Base-by-base conservation (phyloP, 2,113 vertebrate genomes). In the Hyaena hyaena region DNA sequence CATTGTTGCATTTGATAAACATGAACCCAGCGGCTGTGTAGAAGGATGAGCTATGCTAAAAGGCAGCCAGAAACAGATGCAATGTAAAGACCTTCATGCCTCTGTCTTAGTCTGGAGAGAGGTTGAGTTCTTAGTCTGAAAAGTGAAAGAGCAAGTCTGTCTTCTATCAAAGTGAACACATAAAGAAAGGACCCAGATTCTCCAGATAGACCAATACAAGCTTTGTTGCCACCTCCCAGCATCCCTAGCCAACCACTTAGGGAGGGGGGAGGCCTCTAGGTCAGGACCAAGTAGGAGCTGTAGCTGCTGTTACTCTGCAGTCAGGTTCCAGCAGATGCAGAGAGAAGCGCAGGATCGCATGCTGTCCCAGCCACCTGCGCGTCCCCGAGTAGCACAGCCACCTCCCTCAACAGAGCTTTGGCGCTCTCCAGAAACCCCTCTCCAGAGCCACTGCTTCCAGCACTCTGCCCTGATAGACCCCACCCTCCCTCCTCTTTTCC, bases 41-140 rank as follows among this genome's bases (percentile, higher is more conserved):
- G 23, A 76, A 92, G 31, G 84, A 92, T 35, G 83, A 93, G 43
- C 68, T 53, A 10, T 15, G 12, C 33, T 10, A 14, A 50, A 90
- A 90, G 79, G 82, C 58, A 95, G 77, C 80, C 86, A 43, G 61
- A 93, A 69, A 74, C 63, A 63, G 48, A 91, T 23, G 35, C 11
- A 9, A 35, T 0, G 1, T 55, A 23, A 77, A 89, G 53, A 74
- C n/a, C 50, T 92, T 63, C 63, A 21, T 61, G 39, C 55, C 66
- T 79, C 28, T 24, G 19, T 28, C 55, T 50, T 0, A 10, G 19
- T 43, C 71, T 89, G 33, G n/a, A 19, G 11, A 63, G 26, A 82
- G 26, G 8, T 35, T 39, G 12, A 7, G 31, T 43, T 89, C 35
- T 33, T 17, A 35, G 53, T 48, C 45, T 79, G 84, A 7, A 79